Conservation (phyloP, 2,113 vertebrate species). For the Australoheros scitulus region DNA sequence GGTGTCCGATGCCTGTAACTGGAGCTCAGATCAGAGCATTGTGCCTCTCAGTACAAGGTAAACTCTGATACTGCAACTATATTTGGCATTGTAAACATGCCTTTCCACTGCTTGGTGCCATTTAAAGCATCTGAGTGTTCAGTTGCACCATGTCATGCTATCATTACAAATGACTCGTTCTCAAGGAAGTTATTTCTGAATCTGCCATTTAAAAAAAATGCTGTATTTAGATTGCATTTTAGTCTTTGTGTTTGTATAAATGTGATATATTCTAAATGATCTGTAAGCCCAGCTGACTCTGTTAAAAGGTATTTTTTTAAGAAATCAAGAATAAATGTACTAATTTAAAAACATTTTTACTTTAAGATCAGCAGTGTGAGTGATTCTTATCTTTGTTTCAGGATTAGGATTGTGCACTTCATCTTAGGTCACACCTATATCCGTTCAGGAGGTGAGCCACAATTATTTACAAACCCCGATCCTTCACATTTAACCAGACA, state of each 20-base stretch:
- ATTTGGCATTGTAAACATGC: neutral
- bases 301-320: neutral
- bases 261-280: neutral
- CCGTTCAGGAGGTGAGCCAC: constrained; percentile 73
- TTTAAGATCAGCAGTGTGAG: neutral
- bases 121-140: neutral
- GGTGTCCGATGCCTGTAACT: constrained; percentile 76
- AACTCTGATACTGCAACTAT: constrained; percentile 7
- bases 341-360: neutral
- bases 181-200: neutral
- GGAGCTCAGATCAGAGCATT: constrained; percentile 64
- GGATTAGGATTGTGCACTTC: constrained; percentile 89
- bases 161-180: neutral
- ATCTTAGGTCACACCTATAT: constrained; percentile 78
- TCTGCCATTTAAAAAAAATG: neutral
- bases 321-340: neutral
- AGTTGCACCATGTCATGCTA: neutral
- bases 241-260: neutral
- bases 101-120: neutral
- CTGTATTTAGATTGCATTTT: neutral
- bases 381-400: constrained; percentile 67
- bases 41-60: constrained; percentile 82
- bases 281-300: neutral
- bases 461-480: neutral
- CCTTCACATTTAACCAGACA: neutral